phyloP scores from a whole-genome alignment of 1,140 invertebrate species.

The Papilio polyxenes region DNA sequence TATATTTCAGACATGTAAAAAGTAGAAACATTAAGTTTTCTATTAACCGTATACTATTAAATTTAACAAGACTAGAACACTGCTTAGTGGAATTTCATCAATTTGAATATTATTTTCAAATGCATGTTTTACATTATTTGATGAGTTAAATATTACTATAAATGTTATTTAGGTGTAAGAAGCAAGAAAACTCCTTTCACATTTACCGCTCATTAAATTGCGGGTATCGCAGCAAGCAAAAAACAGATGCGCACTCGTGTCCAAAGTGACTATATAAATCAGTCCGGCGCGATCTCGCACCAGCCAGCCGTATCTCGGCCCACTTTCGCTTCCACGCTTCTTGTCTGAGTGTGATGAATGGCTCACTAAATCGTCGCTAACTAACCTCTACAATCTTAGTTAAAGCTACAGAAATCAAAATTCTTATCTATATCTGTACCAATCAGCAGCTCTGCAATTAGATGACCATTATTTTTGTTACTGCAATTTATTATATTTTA shows the following conservation, averaged over 20 bases:
- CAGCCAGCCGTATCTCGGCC: slow-evolving; percentile 35
- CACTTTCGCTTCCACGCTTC: slow-evolving; percentile 33
- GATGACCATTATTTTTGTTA: not conserved
- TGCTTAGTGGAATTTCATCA: no score
- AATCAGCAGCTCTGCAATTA: not conserved
- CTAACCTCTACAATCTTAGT: slow-evolving; percentile 28
- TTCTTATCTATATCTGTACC: not conserved
- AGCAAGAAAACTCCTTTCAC: not conserved
- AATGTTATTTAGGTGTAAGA: not conserved
- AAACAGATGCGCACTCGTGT: slow-evolving; percentile 3
- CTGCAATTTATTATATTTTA: not conserved
- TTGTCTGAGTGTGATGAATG: slow-evolving; percentile 38
- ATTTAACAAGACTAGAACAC: no score
- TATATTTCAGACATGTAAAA: no score
- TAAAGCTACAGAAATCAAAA: slow-evolving; percentile 14
- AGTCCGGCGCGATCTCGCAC: slow-evolving; percentile 31
- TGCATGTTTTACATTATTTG: not conserved
- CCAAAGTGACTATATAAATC: slow-evolving; percentile 37
- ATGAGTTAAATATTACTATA: not conserved
- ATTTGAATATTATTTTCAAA: not conserved
- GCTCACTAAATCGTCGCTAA: slow-evolving; percentile 39
- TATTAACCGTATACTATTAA: no score
- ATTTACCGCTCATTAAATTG: slow-evolving; percentile 15
- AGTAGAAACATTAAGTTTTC: no score
- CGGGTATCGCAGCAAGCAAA: not conserved